A percentile compares a stretch with the other conserved stretches of the same genome.
phyloP scores from a whole-genome alignment of 2,797 vertebrate genomes.

The Erethizon dorsatum region DNA sequence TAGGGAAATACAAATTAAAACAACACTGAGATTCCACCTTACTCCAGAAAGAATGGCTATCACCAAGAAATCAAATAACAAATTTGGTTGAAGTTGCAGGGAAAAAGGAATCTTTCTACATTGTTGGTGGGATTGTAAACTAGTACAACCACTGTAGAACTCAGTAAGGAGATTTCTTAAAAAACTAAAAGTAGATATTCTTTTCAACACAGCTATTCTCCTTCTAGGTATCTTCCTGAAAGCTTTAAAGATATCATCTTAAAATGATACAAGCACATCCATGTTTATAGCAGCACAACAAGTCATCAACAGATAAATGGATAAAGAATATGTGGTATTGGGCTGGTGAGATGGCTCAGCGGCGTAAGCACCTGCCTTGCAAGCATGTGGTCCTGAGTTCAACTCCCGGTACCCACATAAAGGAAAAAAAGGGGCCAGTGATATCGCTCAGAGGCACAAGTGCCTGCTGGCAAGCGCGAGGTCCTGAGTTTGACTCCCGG shows the following conservation, averaged over 20 bases:
- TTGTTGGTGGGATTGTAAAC: neutral
- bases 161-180: neutral
- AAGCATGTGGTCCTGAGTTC: no score
- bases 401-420: no score
- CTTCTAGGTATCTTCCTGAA: neutral
- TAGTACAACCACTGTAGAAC: neutral
- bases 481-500: no score
- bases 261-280: neutral
- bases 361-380: no score
- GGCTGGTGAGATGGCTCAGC: no score
- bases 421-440: no score
- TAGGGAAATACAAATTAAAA: neutral
- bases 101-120: neutral
- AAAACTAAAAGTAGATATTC: neutral
- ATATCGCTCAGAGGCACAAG: no score
- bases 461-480: no score
- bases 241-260: neutral
- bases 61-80: neutral
- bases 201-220: neutral
- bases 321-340: neutral
- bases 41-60: neutral
- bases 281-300: neutral
- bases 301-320: neutral
- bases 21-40: neutral
- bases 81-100: neutral